Conservation (phyloP, 2,797 vertebrate genomes). For the Rhabdophis nuchalis region DNA sequence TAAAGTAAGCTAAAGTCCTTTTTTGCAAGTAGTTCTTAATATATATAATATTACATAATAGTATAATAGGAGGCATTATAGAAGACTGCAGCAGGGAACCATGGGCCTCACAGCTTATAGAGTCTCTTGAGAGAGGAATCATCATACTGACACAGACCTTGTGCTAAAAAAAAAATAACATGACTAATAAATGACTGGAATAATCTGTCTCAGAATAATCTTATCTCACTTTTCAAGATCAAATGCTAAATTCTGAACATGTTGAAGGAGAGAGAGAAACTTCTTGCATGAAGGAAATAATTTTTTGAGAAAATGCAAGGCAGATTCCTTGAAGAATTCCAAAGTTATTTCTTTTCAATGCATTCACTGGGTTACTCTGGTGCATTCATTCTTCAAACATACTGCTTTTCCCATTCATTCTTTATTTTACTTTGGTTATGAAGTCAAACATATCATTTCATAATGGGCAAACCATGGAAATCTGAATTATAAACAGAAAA, state of each 20-base stretch:
- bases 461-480: background rate
- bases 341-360: background rate
- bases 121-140: slow-evolving; percentile 30
- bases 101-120: slow-evolving; percentile 27
- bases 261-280: slow-evolving; percentile 17
- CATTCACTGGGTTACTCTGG: background rate
- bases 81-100: slow-evolving; percentile 34
- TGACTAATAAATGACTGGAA: background rate
- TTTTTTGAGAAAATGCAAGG: background rate
- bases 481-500: background rate
- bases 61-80: slow-evolving; percentile 54
- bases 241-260: slow-evolving; percentile 9
- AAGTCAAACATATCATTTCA: background rate
- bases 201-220: background rate
- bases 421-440: background rate
- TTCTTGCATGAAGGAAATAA: background rate
- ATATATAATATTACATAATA: background rate
- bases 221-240: background rate
- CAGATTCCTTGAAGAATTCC: background rate
- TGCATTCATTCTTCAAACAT: background rate
- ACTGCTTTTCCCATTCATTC: background rate
- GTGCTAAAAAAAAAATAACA: background rate
- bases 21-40: slow-evolving; percentile 50
- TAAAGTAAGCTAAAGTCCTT: slow-evolving; percentile 44
- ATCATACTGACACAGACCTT: background rate